A percentile compares a stretch with the other conserved stretches of the same genome.
These are phyloP conservation scores for Mus spretus DNA, from an alignment of 2,797 vertebrate genomes.

Conservation along the genomic window DNA sequence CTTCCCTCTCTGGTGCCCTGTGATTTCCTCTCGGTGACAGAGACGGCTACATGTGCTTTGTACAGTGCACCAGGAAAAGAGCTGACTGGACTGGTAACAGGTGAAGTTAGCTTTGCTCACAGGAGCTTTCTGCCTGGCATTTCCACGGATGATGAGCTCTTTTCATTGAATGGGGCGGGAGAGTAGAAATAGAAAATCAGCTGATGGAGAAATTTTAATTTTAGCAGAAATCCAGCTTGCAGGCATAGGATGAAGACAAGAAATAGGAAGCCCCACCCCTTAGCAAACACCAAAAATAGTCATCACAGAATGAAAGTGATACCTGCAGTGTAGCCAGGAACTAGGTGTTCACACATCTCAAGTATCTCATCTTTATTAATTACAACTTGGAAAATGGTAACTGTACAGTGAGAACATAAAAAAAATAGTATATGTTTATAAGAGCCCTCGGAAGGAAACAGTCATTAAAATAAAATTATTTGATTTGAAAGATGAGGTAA, in stretches of 20 bases:
- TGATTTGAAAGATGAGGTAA: background rate
- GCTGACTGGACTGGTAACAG: accelerated
- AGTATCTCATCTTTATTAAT: background rate
- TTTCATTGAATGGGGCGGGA: background rate
- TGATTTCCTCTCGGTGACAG: background rate
- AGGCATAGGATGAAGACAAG: constrained; percentile 8
- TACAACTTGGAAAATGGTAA: background rate
- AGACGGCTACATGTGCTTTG: no score
- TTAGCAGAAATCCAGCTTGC: background rate
- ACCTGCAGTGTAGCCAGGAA: background rate
- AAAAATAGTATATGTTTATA: background rate
- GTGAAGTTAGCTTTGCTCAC: background rate
- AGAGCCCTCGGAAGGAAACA: background rate
- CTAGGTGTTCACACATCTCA: background rate
- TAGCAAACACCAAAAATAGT: constrained; percentile 35
- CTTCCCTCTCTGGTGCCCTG: background rate
- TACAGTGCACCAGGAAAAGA: background rate
- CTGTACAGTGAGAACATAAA: background rate
- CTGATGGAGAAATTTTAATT: constrained; percentile 31
- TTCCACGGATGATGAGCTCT: background rate
- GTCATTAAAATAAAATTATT: background rate
- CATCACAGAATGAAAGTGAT: background rate
- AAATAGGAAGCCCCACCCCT: constrained; percentile 40
- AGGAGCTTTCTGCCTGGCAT: background rate
- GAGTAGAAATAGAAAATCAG: constrained; percentile 34